These are phyloP conservation scores for Centropristis striata DNA, from an alignment of 2,113 vertebrate genomes.

Conservation along the genomic window DNA sequence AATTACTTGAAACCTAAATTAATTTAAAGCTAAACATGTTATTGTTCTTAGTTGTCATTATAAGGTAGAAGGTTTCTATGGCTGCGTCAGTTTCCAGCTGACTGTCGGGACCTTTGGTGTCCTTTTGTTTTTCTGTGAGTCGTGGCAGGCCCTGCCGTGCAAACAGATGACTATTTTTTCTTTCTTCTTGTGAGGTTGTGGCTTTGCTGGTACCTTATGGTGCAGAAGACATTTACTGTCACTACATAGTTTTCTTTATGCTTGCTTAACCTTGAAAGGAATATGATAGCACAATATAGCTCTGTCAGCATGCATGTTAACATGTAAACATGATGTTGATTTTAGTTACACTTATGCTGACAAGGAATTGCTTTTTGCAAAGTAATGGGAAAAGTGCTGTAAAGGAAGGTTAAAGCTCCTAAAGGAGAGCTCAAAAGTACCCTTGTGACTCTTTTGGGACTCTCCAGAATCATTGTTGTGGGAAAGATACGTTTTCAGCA, in stretches of 20 bases:
- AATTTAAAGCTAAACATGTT: no score
- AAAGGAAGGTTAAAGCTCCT: neutral
- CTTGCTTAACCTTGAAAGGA: neutral
- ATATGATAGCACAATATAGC: neutral
- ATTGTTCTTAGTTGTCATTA: no score
- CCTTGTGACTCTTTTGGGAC: neutral
- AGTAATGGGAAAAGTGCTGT: conserved; percentile 1
- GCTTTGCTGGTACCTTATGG: no score
- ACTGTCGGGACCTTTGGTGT: no score
- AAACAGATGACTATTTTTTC: no score
- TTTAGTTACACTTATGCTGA: neutral
- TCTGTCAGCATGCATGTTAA: no score
- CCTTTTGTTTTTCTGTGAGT: no score
- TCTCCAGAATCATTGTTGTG: neutral
- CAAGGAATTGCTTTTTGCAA: conserved; percentile 3
- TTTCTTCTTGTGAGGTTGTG: no score
- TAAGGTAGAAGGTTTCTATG: no score
- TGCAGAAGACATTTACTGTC: neutral
- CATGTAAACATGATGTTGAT: conserved; percentile 9
- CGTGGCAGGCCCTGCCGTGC: no score
- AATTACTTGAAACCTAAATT: no score
- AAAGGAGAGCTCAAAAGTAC: neutral
- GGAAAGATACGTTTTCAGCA: neutral
- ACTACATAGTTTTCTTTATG: neutral
- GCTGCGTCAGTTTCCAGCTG: no score